Percentiles rank a stretch among this genome's conserved stretches.
These are phyloP conservation scores for Acleris sparsana DNA, from an alignment of 2,888 invertebrate genomes.

Conservation along the genomic window DNA sequence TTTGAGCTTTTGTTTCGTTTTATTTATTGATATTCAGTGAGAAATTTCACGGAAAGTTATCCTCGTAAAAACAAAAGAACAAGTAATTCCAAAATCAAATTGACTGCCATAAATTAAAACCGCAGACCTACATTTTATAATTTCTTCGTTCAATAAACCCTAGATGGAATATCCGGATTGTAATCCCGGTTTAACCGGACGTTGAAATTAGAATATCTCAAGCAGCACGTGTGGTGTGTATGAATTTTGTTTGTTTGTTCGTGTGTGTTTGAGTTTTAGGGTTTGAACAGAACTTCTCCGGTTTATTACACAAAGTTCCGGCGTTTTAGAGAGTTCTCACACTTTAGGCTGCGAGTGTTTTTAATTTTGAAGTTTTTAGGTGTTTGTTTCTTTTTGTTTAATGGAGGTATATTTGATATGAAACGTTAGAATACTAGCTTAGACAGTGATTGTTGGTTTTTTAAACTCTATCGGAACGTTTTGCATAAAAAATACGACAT, in stretches of 20 bases:
- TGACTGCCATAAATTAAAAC: neutral
- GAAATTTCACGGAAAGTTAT: too few relatives aligned
- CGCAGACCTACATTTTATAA: neutral
- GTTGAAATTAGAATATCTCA: constrained; percentile 31
- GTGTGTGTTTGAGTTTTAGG: constrained; percentile 39
- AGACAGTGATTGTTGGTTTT: neutral
- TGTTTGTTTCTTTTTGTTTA: neutral
- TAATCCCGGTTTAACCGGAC: constrained; percentile 10
- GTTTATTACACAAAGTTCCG: constrained; percentile 33
- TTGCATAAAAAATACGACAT: too few relatives aligned
- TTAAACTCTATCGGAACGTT: too few relatives aligned
- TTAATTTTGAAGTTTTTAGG: constrained; percentile 37
- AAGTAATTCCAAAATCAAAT: constrained; percentile 3
- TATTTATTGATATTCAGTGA: too few relatives aligned
- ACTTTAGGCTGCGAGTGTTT: constrained; percentile 42
- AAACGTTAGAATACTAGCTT: neutral
- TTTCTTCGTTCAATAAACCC: neutral
- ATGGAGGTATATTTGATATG: neutral
- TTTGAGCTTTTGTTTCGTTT: too few relatives aligned
- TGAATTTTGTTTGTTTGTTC: constrained; percentile 31
- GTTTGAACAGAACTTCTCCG: constrained; percentile 22
- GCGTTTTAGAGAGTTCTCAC: constrained; percentile 37
- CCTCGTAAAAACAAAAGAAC: neutral
- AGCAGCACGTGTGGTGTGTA: constrained; percentile 13
- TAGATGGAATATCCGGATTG: neutral